phyloP scores from a whole-genome alignment of 2,113 vertebrate species.

The Columba janthina region DNA sequence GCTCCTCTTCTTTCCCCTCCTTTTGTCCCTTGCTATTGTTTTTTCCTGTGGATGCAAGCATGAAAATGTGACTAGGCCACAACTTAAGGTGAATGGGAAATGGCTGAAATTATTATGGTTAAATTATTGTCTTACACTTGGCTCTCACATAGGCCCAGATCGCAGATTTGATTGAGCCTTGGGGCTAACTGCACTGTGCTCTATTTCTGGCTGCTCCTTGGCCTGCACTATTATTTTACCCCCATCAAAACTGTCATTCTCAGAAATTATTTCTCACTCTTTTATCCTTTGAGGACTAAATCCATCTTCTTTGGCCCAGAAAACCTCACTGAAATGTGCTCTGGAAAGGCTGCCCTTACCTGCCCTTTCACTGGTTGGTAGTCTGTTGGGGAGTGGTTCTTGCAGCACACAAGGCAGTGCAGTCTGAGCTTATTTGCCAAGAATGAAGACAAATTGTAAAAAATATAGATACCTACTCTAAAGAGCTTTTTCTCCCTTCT shows the following conservation, averaged over 20 bases:
- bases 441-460: neutral
- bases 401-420: neutral
- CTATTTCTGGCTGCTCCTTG: neutral
- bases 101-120: neutral
- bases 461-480: neutral
- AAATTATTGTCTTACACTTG: neutral
- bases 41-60: neutral
- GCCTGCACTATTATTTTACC: neutral
- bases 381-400: neutral
- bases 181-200: neutral
- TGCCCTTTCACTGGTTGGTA: neutral
- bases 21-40: slow-evolving; percentile 13
- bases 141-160: neutral
- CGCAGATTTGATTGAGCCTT: neutral
- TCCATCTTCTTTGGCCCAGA: neutral
- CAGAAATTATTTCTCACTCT: neutral
- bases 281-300: neutral
- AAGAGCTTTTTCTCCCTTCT: neutral
- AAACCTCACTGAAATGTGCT: neutral
- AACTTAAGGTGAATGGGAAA: slow-evolving; percentile 38
- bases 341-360: neutral
- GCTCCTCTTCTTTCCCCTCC: neutral
- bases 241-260: neutral
- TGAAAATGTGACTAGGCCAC: neutral
- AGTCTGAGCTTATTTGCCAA: neutral